Base-by-base conservation (phyloP, 2,113 vertebrate species). In the Aspiorhynchus laticeps region DNA sequence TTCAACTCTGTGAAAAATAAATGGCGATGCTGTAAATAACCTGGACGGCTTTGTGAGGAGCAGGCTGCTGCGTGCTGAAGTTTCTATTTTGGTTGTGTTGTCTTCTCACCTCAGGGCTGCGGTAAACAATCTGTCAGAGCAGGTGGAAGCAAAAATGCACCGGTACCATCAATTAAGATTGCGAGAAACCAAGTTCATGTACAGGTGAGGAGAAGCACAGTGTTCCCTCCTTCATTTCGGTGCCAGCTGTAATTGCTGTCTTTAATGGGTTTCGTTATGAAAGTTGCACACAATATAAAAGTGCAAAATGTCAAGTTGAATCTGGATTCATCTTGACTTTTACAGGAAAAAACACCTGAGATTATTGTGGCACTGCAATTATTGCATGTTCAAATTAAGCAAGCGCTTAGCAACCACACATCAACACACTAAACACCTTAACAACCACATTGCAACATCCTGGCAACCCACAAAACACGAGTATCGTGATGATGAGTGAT, bases 11-110 rank as follows among this genome's bases (percentile, higher is more conserved):
- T 77, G 88, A 78, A 79, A 86, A 90, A 73, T 82, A 81, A 75
- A 80, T 80, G 73, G 43, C 46, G 53, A 48, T 65, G 83, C 86
- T 59, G 59, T 80, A 84, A 87, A 73, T 90, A 79, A 84, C 36
- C 67, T 19, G 61, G 87, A 83, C 46, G 80, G 84, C 69, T 87
- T 83, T 86, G 89, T 84, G 71, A 43, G 75, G 53, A 90, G 79
- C 89, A 88, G 78, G 85, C 38, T 73, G 76, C 53, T 63, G 87
- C 87, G 78, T 91, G 91, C 90, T 88, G 87, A 87, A 43, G 85
- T 86, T 91, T 91, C 83, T 93, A 90, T 90, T 92, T 92, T 89
- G 88, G 89, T 87, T 89, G 80, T 76, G 86, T 86, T 80, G 69
- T 91, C 90, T 91, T 88, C 79, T 89, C 71, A 88, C 88, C 88